Conservation (phyloP, 1,140 invertebrate species). For the Cydia amplana region DNA sequence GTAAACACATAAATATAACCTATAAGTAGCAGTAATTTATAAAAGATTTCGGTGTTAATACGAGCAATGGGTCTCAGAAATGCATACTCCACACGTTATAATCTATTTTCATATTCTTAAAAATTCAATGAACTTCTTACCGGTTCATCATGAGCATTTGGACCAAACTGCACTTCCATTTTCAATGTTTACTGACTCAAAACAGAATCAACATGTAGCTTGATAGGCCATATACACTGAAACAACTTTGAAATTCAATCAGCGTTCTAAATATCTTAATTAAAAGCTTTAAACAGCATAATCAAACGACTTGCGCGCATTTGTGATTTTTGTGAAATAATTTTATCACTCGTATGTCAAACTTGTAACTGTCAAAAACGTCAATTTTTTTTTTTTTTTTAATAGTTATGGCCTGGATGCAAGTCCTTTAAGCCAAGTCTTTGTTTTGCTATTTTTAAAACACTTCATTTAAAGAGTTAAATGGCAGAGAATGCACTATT, state of each 20-base stretch:
- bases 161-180: conserved; percentile 64
- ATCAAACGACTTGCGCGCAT: neutral
- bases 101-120: neutral
- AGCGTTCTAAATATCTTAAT: neutral
- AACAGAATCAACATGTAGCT: neutral
- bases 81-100: neutral
- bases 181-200: conserved; percentile 8
- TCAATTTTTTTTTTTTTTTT: neutral
- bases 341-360: neutral
- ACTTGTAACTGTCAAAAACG: neutral
- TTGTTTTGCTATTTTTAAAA: no score
- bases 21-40: neutral
- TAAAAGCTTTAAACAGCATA: neutral
- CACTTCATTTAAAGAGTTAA: no score
- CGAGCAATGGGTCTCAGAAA: neutral
- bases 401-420: no score
- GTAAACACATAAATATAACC: neutral
- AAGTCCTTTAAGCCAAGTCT: no score
- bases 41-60: neutral
- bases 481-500: no score
- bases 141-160: conserved; percentile 65
- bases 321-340: conserved; percentile 11
- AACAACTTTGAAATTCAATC: neutral
- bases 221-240: neutral
- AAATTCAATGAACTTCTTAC: conserved; percentile 43